A percentile compares a stretch with the other conserved stretches of the same genome.
These are phyloP conservation scores for Thereva unica DNA, from an alignment of 2,888 invertebrate genomes.

Conservation along the genomic window DNA sequence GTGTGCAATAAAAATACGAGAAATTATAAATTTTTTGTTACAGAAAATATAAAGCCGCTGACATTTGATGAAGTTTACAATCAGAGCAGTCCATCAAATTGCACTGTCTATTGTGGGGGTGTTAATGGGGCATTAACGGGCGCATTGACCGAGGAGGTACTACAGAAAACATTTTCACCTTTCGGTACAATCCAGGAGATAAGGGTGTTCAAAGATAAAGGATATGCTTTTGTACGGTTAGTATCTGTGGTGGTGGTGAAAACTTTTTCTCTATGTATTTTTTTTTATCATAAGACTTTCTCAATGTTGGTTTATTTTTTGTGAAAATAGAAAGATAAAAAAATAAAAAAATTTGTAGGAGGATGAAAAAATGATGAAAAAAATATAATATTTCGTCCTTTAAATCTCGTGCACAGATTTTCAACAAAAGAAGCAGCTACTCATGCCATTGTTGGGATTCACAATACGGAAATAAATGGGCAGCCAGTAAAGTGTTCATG, in stretches of 20 bases:
- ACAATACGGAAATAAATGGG: slow-evolving; percentile 95
- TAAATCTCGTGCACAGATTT: slow-evolving; percentile 68
- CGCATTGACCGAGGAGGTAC: slow-evolving; percentile 92
- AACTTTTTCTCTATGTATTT: slow-evolving; percentile 19
- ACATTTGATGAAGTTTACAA: slow-evolving; percentile 98
- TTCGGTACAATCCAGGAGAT: slow-evolving; percentile 98
- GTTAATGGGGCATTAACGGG: slow-evolving; percentile 69
- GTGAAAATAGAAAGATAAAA: not conserved
- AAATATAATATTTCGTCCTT: slow-evolving; percentile 24
- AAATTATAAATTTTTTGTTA: slow-evolving; percentile 44
- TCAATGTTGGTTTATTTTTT: slow-evolving; percentile 1
- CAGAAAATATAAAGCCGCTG: slow-evolving; percentile 87
- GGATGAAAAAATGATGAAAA: not conserved
- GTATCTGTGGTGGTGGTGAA: slow-evolving; percentile 44
- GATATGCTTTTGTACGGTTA: slow-evolving; percentile 94
- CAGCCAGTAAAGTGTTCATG: slow-evolving; percentile 98
- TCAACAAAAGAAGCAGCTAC: slow-evolving; percentile 98
- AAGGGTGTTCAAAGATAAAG: slow-evolving; percentile 98
- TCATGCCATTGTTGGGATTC: slow-evolving; percentile 96
- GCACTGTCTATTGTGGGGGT: slow-evolving; percentile 98
- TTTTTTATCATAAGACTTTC: slow-evolving; percentile 21
- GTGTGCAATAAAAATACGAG: too few relatives aligned
- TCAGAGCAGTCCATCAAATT: slow-evolving; percentile 97
- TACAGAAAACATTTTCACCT: slow-evolving; percentile 94
- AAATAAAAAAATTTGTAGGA: slow-evolving; percentile 2